Percentiles rank a stretch among this genome's conserved stretches.
Evolutionary conservation across 2,113 vertebrate genomes (phyloP).

Genomic region (Cathartes aura): DNA sequence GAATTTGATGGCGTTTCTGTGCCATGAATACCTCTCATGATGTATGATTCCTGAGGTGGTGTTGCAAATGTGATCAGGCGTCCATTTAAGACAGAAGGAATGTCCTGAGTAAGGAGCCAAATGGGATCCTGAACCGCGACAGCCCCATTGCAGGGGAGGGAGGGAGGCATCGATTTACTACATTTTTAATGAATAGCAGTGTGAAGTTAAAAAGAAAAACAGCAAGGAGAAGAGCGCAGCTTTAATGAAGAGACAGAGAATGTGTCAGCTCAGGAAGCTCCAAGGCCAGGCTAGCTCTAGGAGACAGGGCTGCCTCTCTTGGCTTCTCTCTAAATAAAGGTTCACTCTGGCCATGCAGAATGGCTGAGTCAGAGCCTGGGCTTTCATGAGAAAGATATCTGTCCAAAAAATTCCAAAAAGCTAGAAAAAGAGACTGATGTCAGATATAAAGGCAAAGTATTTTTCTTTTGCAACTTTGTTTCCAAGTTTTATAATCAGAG

Average conservation of each 20-base stretch:
- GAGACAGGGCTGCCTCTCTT: background rate
- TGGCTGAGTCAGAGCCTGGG: background rate
- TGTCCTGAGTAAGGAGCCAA: background rate
- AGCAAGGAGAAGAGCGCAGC: background rate
- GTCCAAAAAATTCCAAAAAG: background rate
- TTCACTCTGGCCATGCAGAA: background rate
- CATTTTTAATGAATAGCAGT: background rate
- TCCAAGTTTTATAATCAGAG: background rate
- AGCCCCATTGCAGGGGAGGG: background rate
- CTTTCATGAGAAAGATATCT: background rate
- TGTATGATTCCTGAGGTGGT: rapidly evolving
- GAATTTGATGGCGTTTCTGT: background rate
- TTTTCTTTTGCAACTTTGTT: background rate
- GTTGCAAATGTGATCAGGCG: background rate
- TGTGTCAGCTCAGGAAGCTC: background rate
- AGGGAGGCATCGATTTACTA: background rate
- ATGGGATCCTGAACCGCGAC: background rate
- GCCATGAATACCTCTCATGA: background rate
- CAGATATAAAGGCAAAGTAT: background rate
- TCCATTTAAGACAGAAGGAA: background rate
- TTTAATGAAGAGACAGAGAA: background rate
- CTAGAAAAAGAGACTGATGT: background rate
- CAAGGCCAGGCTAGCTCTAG: background rate
- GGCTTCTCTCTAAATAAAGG: background rate
- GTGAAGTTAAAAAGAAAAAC: slow-evolving; percentile 3